Base-by-base conservation (phyloP, 2,888 invertebrate genomes). In the Hylaea fasciaria region DNA sequence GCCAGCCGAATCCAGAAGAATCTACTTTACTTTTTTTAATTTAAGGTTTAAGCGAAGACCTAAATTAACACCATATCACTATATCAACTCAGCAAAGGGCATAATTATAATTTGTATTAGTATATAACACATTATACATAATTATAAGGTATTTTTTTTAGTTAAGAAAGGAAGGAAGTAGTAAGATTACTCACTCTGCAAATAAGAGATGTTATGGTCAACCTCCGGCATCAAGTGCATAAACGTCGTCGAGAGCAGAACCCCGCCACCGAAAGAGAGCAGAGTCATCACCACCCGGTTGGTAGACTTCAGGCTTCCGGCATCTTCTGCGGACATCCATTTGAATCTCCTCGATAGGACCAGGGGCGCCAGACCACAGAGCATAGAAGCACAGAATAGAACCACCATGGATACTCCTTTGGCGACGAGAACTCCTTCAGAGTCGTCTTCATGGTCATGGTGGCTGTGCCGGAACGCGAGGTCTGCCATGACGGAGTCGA, bases 221-320 rank as follows among this genome's bases (percentile, higher is more conserved):
- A 97, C 95, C 89, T 97, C 97, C 0, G 97, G 97, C 56, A 97
- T 87, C 72, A 97, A 88, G 76, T 97, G 97, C 68, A 96, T 85
- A 78, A 97, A 96, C 4, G 96, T 96, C 2, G 97, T 97, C 65
- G 95, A 95, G 40, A 97, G 86, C 14, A 97, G 87, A 0, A 97
- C 97, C 10, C 97, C 97, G n/a, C 97, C 97, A 13, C 97, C 97
- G 68, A 97, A 95, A n/a, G 96, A 95, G 17, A 97, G 87, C 22
- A 96, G 83, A 14, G 95, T 86, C 74, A 94, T 92, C 29, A 95
- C 94, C 16, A 93, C 73, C 65, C 78, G 80, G 70, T 92, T 93
- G 9, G 93, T 94, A 4, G 87, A 82, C 70, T 88, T 89, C 37
- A 93, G 83, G 62, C 85, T 86, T 49, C 91, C 90, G 0, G 93